Percentiles rank a stretch among this genome's conserved stretches.
Conservation (phyloP, 2,797 vertebrate genomes). For the Phoxinus dragarum region DNA sequence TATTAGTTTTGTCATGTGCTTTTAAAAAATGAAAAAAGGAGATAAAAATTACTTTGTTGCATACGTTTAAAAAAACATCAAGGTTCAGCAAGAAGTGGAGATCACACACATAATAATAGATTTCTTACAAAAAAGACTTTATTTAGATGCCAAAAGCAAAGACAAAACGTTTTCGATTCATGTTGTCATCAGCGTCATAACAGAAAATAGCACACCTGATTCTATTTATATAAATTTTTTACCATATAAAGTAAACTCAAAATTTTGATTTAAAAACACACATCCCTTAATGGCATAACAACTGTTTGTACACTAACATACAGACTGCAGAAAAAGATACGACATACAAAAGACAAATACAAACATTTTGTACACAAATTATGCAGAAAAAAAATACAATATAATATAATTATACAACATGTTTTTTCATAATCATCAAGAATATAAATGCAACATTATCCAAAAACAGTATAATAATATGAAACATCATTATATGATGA, state of each 20-base stretch:
- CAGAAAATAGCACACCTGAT: not conserved
- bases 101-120: not conserved
- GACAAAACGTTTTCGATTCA: not conserved
- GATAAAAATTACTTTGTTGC: not conserved
- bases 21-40: not conserved
- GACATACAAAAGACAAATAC: not conserved
- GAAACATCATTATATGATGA: not conserved
- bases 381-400: not conserved
- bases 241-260: not conserved
- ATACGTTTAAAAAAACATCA: not conserved
- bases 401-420: not conserved
- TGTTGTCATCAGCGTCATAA: not conserved
- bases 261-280: not conserved
- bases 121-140: not conserved
- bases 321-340: not conserved
- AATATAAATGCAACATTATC: not conserved
- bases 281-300: not conserved
- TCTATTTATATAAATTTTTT: not conserved
- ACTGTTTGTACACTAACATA: not conserved
- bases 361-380: not conserved
- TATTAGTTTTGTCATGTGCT: not conserved
- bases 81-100: not conserved
- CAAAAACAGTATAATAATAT: not conserved
- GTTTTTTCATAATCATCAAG: not conserved
- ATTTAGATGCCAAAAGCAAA: not conserved